Evolutionary conservation across 2,113 vertebrate species (phyloP).

Genomic region (Macrotis lagotis): DNA sequence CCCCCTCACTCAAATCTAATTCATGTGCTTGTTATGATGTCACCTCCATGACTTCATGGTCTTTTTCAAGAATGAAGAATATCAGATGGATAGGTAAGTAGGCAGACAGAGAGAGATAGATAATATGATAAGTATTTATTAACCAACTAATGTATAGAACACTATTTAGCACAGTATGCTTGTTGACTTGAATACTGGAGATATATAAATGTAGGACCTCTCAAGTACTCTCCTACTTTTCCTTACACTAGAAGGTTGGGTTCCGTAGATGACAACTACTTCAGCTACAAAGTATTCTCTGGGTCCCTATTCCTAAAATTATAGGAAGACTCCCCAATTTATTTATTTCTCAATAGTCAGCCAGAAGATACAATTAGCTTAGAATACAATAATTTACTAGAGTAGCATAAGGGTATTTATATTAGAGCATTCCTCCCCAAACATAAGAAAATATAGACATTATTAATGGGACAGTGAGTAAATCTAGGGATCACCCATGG

Average conservation of each 20-base stretch:
- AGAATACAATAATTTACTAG: background rate
- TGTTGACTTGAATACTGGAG: background rate
- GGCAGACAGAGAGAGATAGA: too few relatives aligned
- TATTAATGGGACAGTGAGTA: background rate
- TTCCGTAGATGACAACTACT: background rate
- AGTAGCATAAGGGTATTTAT: background rate
- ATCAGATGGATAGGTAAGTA: too few relatives aligned
- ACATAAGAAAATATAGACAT: background rate
- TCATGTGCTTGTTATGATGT: too few relatives aligned
- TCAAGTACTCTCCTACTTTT: background rate
- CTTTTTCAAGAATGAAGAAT: too few relatives aligned
- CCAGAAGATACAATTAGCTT: background rate
- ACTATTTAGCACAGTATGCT: background rate
- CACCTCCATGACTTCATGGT: too few relatives aligned
- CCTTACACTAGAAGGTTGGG: background rate
- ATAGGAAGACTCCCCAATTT: background rate
- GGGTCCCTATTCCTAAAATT: background rate
- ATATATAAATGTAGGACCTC: background rate
- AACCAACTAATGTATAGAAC: background rate
- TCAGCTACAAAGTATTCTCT: background rate
- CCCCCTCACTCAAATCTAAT: too few relatives aligned
- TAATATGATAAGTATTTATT: background rate
- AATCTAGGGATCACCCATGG: background rate
- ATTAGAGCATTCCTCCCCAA: background rate
- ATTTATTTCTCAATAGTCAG: background rate